Percentiles rank a stretch among this genome's conserved stretches.
Evolutionary conservation across 1,140 invertebrate genomes (phyloP).

Genomic region (Plodia interpunctella): DNA sequence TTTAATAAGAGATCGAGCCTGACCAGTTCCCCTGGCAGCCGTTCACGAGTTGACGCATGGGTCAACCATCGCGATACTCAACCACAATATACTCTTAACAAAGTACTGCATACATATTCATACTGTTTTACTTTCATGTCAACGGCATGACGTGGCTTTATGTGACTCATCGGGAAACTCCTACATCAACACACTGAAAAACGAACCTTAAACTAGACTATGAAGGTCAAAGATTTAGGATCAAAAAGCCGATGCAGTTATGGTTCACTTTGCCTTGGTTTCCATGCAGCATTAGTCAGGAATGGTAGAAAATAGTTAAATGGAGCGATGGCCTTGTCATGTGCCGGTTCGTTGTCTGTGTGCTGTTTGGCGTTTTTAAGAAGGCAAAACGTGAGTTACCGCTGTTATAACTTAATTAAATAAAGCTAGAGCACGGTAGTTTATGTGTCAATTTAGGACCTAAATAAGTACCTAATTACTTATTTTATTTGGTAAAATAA

Average conservation of each 20-base stretch:
- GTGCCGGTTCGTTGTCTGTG: constrained; percentile 27
- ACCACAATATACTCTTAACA: too few species aligned
- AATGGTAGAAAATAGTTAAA: neutral
- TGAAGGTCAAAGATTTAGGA: neutral
- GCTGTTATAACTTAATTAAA: neutral
- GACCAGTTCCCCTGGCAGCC: too few species aligned
- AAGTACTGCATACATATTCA: constrained; percentile 5
- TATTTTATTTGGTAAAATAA: too few species aligned
- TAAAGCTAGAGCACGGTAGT: too few species aligned
- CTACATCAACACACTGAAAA: neutral
- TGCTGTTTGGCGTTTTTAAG: constrained; percentile 24
- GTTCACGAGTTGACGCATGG: too few species aligned
- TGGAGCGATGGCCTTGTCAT: constrained; percentile 24
- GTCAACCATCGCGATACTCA: too few species aligned
- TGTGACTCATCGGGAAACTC: neutral
- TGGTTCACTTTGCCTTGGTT: neutral
- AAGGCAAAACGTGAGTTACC: constrained; percentile 22
- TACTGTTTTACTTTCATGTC: neutral
- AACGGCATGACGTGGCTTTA: neutral
- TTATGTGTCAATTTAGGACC: too few species aligned
- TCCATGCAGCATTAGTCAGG: neutral
- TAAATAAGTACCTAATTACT: too few species aligned
- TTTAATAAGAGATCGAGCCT: too few species aligned
- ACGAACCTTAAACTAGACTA: neutral
- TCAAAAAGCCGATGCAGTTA: neutral